Evolutionary conservation across 2,797 vertebrate species (phyloP), one percentile per base, ranked within the genome.

Genomic region (Hippoglossus hippoglossus): DNA sequence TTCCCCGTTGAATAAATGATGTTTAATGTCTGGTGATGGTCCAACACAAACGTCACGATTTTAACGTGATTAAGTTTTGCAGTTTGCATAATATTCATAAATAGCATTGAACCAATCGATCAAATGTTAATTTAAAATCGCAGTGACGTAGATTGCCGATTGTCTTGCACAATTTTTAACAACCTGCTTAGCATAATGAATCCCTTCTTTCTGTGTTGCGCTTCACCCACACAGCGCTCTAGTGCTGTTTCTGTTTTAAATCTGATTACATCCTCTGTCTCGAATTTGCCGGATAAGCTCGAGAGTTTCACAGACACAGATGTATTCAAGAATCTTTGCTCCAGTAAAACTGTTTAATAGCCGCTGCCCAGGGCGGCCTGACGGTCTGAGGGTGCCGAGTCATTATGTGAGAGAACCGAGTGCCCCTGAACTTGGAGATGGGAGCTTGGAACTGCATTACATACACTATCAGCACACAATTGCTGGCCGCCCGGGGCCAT

Each of bases 401-500:
- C 51, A 67, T 85, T 87, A 85, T 80, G 80, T 70, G 83, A 87
- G 80, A 63, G 58, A 83, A 77, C 63, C 73, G 21, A 76, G 80
- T 72, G 88, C 66, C 87, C 81, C 84, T 87, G 81, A 89, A 87
- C 86, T 78, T 34, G 68, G 78, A 85, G 87, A 88, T 59, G 74
- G 55, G 80, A 82, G 84, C 64, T 79, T 67, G 71, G 83, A 89
- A 78, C 83, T 82, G 57, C 83, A 85, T 86, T 86, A 81, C 83
- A 75, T 81, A 77, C 68, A 67, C 84, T 84, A 77, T 88, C 81
- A 81, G 85, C 71, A 51, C 66, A 80, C 79, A 79, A 80, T 82
- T 74, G 84, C 79, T 31, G 58, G 60, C 72, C 67, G 83, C 93
- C 89, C 9, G 59, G 67, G 91, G 92, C 88, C 88, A 91, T 83